A percentile compares a stretch with the other conserved stretches of the same genome.
These are phyloP conservation scores for Agrypnia vestita DNA, from an alignment of 1,140 invertebrate genomes.

Conservation along the genomic window DNA sequence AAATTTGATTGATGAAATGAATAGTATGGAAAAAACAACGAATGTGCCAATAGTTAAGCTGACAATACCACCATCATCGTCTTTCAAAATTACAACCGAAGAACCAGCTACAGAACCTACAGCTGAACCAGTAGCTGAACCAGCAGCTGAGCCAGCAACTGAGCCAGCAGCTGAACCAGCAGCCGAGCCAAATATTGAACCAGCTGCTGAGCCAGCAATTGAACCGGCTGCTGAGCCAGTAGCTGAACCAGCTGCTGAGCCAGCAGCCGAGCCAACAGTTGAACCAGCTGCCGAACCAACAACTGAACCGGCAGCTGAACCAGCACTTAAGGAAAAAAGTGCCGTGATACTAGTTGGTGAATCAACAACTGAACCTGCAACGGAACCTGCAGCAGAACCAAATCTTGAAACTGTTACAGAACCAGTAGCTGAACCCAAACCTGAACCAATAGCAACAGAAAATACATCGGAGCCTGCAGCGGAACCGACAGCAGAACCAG, in stretches of 20 bases:
- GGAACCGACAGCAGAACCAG: conserved; percentile 50
- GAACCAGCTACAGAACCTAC: conserved; percentile 51
- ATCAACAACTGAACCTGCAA: conserved; percentile 61
- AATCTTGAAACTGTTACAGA: conserved; percentile 61
- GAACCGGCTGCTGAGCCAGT: conserved; percentile 52
- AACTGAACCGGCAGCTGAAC: conserved; percentile 38
- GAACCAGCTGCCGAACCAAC: conserved; percentile 53
- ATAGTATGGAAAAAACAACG: neutral
- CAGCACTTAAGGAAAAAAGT: too few species aligned
- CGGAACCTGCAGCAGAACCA: conserved; percentile 62
- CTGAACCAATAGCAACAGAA: conserved; percentile 24
- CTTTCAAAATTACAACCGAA: neutral
- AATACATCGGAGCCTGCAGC: conserved; percentile 18
- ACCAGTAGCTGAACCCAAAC: conserved; percentile 48
- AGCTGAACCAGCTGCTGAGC: conserved; percentile 54
- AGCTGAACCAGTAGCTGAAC: conserved; percentile 58
- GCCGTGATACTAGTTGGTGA: too few species aligned
- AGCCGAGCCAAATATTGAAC: conserved; percentile 58
- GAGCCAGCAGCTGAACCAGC: conserved; percentile 28
- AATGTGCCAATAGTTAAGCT: neutral
- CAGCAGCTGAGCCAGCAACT: conserved; percentile 51
- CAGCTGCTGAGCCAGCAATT: conserved; percentile 60
- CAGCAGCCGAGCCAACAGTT: conserved; percentile 57
- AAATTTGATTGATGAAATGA: neutral
- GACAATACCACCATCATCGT: neutral